phyloP scores from a whole-genome alignment of 2,797 vertebrate genomes.

The Hyperoplus immaculatus region DNA sequence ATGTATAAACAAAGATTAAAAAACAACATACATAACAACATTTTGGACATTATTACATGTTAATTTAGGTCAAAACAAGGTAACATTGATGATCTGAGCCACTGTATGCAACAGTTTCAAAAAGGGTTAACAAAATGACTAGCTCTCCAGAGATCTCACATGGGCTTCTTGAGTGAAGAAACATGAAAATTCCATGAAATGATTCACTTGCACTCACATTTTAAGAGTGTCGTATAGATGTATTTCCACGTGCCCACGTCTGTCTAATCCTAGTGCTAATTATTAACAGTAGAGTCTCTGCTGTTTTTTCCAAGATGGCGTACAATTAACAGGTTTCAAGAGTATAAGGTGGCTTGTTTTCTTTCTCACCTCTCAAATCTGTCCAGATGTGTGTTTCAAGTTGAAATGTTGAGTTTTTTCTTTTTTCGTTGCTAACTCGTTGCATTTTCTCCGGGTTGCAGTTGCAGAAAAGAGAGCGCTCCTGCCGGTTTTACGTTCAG shows the following conservation, averaged over 20 bases:
- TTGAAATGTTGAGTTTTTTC: constrained; percentile 69
- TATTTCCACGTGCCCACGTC: constrained; percentile 43
- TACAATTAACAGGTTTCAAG: constrained; percentile 34
- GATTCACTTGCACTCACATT: constrained; percentile 49
- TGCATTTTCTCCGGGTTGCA: constrained; percentile 84
- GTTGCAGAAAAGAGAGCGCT: constrained; percentile 99
- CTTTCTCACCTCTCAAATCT: constrained; percentile 81
- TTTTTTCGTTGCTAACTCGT: constrained; percentile 59
- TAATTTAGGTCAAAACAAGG: too few relatives aligned
- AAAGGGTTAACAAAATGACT: constrained; percentile 36
- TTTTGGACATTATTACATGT: too few relatives aligned
- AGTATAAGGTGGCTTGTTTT: constrained; percentile 8
- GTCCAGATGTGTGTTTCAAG: constrained; percentile 53
- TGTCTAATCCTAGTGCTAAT: constrained; percentile 58
- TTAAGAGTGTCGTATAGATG: constrained; percentile 30
- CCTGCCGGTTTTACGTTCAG: constrained; percentile 99
- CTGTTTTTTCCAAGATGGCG: constrained; percentile 25
- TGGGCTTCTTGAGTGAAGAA: constrained; percentile 30
- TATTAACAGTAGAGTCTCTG: constrained; percentile 40
- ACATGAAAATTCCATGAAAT: not conserved
- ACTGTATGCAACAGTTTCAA: constrained; percentile 9
- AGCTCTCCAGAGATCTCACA: constrained; percentile 18
- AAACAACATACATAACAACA: too few relatives aligned
- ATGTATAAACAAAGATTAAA: too few relatives aligned
- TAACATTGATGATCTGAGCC: too few relatives aligned